phyloP scores from a whole-genome alignment of 2,797 vertebrate species.

The Microhierax caerulescens region DNA sequence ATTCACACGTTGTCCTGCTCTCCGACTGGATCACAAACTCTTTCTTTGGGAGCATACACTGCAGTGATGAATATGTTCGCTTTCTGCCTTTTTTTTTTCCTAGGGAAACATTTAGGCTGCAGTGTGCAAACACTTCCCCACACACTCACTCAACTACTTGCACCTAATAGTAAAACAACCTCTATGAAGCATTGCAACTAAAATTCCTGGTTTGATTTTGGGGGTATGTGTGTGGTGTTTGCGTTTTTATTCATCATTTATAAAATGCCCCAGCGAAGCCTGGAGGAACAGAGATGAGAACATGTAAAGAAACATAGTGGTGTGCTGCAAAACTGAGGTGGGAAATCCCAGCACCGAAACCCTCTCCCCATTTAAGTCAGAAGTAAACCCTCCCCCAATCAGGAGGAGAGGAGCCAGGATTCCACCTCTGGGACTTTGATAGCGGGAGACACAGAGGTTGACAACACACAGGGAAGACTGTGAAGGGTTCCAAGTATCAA shows the following conservation, averaged over 20 bases:
- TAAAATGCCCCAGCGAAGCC: not conserved
- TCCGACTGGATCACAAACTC: slow-evolving; percentile 19
- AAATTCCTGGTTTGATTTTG: not conserved
- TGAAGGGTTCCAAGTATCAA: slow-evolving; percentile 32
- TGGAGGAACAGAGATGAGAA: not conserved
- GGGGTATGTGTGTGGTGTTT: not conserved
- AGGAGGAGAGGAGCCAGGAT: not conserved
- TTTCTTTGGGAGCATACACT: not conserved
- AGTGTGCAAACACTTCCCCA: not conserved
- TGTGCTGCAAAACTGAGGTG: not conserved
- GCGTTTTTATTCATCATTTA: not conserved
- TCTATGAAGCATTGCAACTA: not conserved
- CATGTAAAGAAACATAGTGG: not conserved
- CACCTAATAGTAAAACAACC: not conserved
- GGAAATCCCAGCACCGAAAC: not conserved
- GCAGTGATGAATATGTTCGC: not conserved
- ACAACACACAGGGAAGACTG: not conserved
- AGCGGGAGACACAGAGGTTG: not conserved
- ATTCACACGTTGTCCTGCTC: slow-evolving; percentile 18
- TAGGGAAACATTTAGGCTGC: not conserved
- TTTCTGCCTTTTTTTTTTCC: not conserved
- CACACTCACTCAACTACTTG: not conserved
- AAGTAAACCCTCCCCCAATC: not conserved
- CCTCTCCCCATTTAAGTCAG: not conserved
- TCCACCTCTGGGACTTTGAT: not conserved